These are phyloP conservation scores for Sebastolobus alascanus DNA, from an alignment of 2,797 vertebrate genomes.

Conservation along the genomic window DNA sequence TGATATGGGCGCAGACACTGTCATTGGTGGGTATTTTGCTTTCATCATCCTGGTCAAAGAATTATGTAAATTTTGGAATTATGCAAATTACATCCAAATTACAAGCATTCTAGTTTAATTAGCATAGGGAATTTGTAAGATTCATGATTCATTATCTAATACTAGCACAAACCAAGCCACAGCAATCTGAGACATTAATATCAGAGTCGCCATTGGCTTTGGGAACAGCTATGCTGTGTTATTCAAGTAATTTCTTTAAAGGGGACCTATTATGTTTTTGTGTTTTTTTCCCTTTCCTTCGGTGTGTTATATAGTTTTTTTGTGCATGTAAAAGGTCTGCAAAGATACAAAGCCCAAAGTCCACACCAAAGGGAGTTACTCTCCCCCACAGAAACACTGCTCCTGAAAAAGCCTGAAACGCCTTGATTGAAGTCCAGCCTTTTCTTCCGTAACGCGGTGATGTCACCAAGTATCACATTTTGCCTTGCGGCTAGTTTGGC, in stretches of 20 bases:
- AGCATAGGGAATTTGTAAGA: neutral
- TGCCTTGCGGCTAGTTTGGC: too few species aligned
- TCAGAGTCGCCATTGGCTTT: neutral
- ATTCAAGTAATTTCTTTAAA: conserved; percentile 11
- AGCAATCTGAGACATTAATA: neutral
- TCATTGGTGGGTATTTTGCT: conserved; percentile 86
- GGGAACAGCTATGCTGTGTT: neutral
- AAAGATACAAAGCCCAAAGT: too few species aligned
- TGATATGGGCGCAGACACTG: conserved; percentile 76
- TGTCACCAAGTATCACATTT: too few species aligned
- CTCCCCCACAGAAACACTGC: too few species aligned
- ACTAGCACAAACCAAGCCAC: conserved; percentile 9
- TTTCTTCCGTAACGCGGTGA: too few species aligned
- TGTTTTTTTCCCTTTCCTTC: too few species aligned
- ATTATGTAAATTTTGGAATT: conserved; percentile 3
- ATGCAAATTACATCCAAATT: conserved; percentile 16
- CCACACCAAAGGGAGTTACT: too few species aligned
- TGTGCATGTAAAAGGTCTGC: too few species aligned
- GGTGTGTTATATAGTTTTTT: too few species aligned
- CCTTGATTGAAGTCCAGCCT: too few species aligned
- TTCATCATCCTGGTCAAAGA: conserved; percentile 4
- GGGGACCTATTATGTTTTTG: too few species aligned
- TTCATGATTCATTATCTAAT: neutral
- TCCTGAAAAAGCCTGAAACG: too few species aligned
- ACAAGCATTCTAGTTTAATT: neutral